Conservation (phyloP, 2,888 invertebrate species). For the Omphaloscelis lunosa region DNA sequence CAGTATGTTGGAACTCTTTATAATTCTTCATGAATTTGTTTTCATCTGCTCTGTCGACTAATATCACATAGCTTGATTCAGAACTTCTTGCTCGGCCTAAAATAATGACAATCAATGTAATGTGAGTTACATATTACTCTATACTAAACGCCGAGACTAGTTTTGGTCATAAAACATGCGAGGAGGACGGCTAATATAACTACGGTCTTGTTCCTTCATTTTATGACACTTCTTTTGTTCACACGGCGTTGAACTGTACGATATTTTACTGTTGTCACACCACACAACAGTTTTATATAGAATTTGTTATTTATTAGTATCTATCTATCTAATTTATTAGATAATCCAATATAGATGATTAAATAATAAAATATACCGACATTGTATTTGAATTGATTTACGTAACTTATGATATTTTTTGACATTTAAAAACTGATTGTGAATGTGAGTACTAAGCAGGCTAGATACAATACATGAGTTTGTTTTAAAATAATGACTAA, state of each 20-base stretch:
- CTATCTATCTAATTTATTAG: neutral
- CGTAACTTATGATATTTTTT: neutral
- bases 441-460: neutral
- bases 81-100: conserved; percentile 93
- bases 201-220: neutral
- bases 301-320: neutral
- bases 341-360: too few species aligned
- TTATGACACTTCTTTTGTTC: neutral
- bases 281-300: neutral
- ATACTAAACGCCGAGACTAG: neutral
- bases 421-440: neutral
- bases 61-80: conserved; percentile 91
- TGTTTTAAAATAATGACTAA: too few species aligned
- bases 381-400: neutral
- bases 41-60: conserved; percentile 82
- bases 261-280: neutral
- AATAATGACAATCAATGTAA: conserved; percentile 34
- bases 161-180: neutral
- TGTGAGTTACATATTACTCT: neutral
- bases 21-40: conserved; percentile 80
- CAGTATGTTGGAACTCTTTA: conserved; percentile 85
- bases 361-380: too few species aligned
- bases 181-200: neutral
- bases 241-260: neutral
- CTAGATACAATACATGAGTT: too few species aligned